Conservation (phyloP, 2,113 vertebrate species). For the Astatoreochromis straeleni region DNA sequence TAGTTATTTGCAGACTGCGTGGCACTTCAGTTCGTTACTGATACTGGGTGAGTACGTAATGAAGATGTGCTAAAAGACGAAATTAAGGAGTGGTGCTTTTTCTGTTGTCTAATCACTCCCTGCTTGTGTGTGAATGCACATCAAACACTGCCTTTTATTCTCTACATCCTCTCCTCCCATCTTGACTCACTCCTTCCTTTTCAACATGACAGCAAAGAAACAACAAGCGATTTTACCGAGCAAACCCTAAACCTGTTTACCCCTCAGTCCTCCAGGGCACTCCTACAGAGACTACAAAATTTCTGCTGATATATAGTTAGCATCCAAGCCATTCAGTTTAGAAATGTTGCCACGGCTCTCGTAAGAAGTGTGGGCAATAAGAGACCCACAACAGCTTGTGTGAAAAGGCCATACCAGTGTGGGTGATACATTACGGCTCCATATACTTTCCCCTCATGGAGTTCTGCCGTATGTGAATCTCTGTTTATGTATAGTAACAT, state of each 20-base stretch:
- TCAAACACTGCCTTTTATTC: slow-evolving; percentile 20
- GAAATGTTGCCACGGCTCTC: slow-evolving; percentile 21
- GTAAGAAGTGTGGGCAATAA: slow-evolving; percentile 36
- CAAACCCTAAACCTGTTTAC: slow-evolving; percentile 5
- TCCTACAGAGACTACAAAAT: background rate
- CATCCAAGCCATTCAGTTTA: slow-evolving; percentile 17
- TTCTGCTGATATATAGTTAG: slow-evolving; percentile 31
- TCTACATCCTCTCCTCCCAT: background rate
- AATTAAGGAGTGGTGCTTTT: background rate
- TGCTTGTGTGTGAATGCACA: slow-evolving; percentile 14
- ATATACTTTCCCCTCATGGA: slow-evolving; percentile 7
- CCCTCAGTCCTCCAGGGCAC: slow-evolving; percentile 1
- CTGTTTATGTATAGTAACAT: background rate
- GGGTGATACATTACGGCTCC: slow-evolving; percentile 39
- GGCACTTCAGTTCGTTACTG: slow-evolving; percentile 2
- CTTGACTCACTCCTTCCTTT: background rate
- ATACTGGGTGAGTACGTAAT: slow-evolving; percentile 3
- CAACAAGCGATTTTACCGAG: background rate
- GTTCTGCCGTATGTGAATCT: background rate
- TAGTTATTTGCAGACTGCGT: background rate
- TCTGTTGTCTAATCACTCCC: slow-evolving; percentile 37
- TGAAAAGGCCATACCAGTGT: slow-evolving; percentile 47
- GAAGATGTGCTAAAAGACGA: slow-evolving; percentile 11
- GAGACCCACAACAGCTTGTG: slow-evolving; percentile 43
- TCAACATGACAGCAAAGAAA: background rate